These are phyloP conservation scores for Mythimna loreyi DNA, from an alignment of 2,888 invertebrate genomes.

Conservation along the genomic window DNA sequence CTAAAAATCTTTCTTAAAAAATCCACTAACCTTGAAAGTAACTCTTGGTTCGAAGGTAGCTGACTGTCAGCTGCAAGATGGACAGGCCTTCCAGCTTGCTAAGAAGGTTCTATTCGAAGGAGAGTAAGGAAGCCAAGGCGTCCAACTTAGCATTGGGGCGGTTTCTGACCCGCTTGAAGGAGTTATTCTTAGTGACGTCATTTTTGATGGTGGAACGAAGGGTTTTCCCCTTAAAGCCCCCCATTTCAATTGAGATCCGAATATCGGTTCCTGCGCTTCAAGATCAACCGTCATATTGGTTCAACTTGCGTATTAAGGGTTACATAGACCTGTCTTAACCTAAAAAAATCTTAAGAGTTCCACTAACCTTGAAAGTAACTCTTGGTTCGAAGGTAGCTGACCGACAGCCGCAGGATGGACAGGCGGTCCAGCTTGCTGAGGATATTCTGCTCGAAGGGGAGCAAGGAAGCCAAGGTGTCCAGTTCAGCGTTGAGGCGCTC, in stretches of 20 bases:
- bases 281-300: too few relatives aligned
- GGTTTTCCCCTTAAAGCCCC: too few relatives aligned
- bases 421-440: conserved; percentile 99
- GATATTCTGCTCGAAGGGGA: conserved; percentile 99
- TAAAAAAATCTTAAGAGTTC: neutral
- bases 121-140: conserved; percentile 98
- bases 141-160: conserved; percentile 99
- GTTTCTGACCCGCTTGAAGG: conserved; percentile 99
- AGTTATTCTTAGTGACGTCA: conserved; percentile 99
- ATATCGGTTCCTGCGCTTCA: too few relatives aligned
- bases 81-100: too few relatives aligned
- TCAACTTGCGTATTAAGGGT: too few relatives aligned
- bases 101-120: too few relatives aligned
- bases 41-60: too few relatives aligned
- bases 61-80: too few relatives aligned
- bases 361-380: conserved; percentile 99
- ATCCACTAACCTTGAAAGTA: conserved; percentile 97
- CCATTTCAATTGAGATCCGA: too few relatives aligned
- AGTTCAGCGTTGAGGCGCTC: conserved; percentile 99
- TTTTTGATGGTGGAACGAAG: too few relatives aligned
- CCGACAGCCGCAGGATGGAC: conserved; percentile 98
- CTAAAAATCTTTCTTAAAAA: too few relatives aligned
- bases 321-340: too few relatives aligned
- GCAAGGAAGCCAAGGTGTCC: conserved; percentile 98
- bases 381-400: conserved; percentile 99